Percentiles rank a stretch among this genome's conserved stretches.
phyloP scores from a whole-genome alignment of 2,888 invertebrate genomes.

The Escarpia spicata region DNA sequence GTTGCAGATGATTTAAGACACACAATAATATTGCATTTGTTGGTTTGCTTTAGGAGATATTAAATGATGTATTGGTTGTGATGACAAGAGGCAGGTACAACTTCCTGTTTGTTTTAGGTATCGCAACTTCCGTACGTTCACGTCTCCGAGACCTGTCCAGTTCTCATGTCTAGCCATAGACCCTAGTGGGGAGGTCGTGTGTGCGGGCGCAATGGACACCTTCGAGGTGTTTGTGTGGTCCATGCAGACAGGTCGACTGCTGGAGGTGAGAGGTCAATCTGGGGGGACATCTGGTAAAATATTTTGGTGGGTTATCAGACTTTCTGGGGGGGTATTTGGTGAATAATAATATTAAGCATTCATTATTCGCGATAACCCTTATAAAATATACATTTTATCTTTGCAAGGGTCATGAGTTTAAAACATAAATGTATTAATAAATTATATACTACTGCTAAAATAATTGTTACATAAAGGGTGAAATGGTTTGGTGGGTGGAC shows the following conservation, averaged over 20 bases:
- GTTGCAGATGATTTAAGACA: too few species aligned
- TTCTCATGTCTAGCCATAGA: slow-evolving; percentile 91
- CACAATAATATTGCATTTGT: too few species aligned
- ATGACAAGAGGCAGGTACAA: not conserved
- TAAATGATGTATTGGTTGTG: not conserved
- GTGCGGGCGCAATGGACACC: slow-evolving; percentile 92
- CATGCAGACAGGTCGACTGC: slow-evolving; percentile 86
- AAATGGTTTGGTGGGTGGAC: not conserved
- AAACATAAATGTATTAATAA: too few species aligned
- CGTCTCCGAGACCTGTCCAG: slow-evolving; percentile 90
- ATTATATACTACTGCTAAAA: too few species aligned
- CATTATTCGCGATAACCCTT: too few species aligned
- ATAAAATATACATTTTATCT: too few species aligned
- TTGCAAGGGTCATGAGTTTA: too few species aligned
- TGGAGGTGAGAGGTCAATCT: slow-evolving; percentile 75
- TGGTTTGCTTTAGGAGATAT: too few species aligned
- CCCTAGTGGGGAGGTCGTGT: slow-evolving; percentile 88
- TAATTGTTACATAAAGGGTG: too few species aligned
- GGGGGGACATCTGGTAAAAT: not conserved
- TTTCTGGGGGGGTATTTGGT: too few species aligned
- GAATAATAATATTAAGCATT: too few species aligned
- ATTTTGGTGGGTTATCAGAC: not conserved
- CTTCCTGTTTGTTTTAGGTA: slow-evolving; percentile 73
- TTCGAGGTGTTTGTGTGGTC: slow-evolving; percentile 98
- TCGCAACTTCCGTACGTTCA: slow-evolving; percentile 96